Conservation (phyloP, 1,140 invertebrate genomes). For the Rhagoletis pomonella region DNA sequence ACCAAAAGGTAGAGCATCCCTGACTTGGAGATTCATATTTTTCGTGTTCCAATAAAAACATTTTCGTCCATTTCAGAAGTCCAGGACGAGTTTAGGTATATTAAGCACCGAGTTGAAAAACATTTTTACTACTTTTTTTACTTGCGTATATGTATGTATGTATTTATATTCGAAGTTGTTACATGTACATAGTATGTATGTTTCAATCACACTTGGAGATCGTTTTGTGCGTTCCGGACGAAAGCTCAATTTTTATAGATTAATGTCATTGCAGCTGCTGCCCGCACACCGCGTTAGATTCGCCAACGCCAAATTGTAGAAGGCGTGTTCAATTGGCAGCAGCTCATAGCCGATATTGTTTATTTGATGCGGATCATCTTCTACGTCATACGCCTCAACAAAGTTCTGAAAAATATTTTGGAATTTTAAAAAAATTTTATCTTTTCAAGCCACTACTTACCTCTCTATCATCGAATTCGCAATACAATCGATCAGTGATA, state of each 20-base stretch:
- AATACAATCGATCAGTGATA: constrained; percentile 81
- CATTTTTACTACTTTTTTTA: no score
- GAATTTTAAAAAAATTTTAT: background rate
- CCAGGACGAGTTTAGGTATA: no score
- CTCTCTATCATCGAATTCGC: constrained; percentile 83
- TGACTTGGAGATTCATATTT: no score
- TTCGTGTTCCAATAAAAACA: no score
- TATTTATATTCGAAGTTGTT: no score
- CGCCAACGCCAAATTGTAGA: constrained; percentile 63
- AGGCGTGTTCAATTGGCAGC: constrained; percentile 72
- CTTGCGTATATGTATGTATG: no score
- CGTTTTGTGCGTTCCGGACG: background rate
- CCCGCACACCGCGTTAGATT: constrained; percentile 68
- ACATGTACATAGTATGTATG: background rate
- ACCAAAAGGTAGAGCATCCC: no score
- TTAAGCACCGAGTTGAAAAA: no score
- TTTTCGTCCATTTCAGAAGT: no score
- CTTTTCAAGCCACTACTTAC: constrained; percentile 73
- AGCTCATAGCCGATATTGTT: constrained; percentile 78
- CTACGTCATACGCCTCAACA: constrained; percentile 83
- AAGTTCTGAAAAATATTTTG: constrained; percentile 77
- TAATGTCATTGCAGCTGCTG: constrained; percentile 58
- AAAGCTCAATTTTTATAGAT: background rate
- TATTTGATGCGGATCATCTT: constrained; percentile 81
- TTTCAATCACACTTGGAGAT: constrained; percentile 18